Conservation (phyloP, 2,888 invertebrate genomes). For the Drosophila buzzatii region DNA sequence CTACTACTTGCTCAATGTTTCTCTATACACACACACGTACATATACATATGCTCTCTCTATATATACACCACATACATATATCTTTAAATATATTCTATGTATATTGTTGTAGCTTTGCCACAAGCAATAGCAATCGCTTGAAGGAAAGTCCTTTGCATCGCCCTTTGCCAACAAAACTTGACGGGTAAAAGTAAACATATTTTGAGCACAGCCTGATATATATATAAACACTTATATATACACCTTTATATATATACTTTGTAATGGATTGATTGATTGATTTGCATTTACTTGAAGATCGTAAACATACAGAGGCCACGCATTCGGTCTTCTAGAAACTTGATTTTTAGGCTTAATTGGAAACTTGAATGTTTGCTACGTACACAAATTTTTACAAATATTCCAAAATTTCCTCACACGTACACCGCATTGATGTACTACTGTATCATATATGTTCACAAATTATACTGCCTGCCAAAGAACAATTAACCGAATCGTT, state of each 20-base stretch:
- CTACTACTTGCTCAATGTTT: conserved; percentile 55
- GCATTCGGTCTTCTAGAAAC: conserved; percentile 59
- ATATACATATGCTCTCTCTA: conserved; percentile 23
- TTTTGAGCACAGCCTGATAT: conserved; percentile 75
- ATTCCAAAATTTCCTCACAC: conserved; percentile 16
- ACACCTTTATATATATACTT: conserved; percentile 20
- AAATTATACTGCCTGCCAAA: conserved; percentile 60
- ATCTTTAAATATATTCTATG: conserved; percentile 70
- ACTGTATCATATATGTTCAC: conserved; percentile 18
- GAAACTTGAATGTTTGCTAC: conserved; percentile 54
- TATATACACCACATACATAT: conserved; percentile 40
- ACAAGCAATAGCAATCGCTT: conserved; percentile 78
- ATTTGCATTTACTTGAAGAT: conserved; percentile 57
- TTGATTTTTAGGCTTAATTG: conserved; percentile 39
- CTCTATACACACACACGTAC: conserved; percentile 23
- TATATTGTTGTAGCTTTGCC: conserved; percentile 83
- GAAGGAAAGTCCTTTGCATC: conserved; percentile 85
- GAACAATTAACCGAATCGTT: conserved; percentile 61
- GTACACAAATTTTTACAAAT: conserved; percentile 21
- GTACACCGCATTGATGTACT: conserved; percentile 31
- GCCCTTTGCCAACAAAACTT: conserved; percentile 85
- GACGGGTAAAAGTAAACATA: conserved; percentile 84
- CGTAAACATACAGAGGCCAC: conserved; percentile 41
- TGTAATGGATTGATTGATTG: conserved; percentile 61
- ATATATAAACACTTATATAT: conserved; percentile 45